Percentiles rank a stretch among this genome's conserved stretches.
These are phyloP conservation scores for Pantala flavescens DNA, from an alignment of 1,140 invertebrate species.

Conservation along the genomic window DNA sequence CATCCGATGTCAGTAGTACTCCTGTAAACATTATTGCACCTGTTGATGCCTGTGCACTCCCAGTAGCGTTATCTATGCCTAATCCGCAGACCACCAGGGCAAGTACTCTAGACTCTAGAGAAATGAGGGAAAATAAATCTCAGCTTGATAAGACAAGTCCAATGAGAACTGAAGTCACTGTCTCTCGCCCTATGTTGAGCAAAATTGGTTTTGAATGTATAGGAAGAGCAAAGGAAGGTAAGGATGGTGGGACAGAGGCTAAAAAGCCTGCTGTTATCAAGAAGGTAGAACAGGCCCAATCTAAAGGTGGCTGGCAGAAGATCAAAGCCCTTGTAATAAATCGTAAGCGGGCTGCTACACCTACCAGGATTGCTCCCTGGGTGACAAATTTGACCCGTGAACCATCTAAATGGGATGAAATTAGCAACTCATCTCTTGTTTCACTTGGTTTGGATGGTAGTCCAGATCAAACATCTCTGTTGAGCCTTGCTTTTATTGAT, in stretches of 20 bases:
- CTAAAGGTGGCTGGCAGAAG: background rate
- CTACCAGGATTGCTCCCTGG: background rate
- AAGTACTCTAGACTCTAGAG: conserved; percentile 1
- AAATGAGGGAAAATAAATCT: background rate
- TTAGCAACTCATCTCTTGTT: background rate
- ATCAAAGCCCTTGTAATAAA: background rate
- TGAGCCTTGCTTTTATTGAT: background rate
- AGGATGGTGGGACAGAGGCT: background rate
- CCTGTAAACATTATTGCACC: background rate
- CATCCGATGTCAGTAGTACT: background rate
- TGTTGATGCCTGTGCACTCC: background rate
- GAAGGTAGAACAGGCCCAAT: background rate
- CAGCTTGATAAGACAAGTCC: background rate
- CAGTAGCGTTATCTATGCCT: conserved; percentile 1
- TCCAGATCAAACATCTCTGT: background rate
- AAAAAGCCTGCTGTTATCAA: background rate
- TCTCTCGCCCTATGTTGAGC: background rate
- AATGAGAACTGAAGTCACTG: background rate
- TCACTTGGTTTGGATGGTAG: background rate
- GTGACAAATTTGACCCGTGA: background rate
- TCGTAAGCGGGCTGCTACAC: background rate
- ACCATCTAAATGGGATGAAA: background rate
- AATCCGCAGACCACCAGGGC: background rate
- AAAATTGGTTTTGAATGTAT: conserved; percentile 1
- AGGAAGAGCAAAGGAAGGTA: background rate